These are phyloP conservation scores for Intellagama lesueurii DNA, from an alignment of 2,797 vertebrate species.

Conservation along the genomic window DNA sequence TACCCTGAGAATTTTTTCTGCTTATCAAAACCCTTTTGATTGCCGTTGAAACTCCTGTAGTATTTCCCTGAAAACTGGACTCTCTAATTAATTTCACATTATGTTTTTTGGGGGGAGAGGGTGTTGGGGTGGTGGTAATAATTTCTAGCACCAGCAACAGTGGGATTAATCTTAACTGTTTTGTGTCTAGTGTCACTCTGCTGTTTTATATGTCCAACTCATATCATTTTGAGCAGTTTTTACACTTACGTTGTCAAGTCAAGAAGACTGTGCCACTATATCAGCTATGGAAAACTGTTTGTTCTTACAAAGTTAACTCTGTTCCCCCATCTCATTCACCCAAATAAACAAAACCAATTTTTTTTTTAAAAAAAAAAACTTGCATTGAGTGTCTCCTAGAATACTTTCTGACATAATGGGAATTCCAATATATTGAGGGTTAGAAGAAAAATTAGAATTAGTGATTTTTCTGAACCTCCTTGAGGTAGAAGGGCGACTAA, in stretches of 20 bases:
- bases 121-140: too few species aligned
- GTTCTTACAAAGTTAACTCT: not conserved
- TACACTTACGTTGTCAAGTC: not conserved
- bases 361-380: too few species aligned
- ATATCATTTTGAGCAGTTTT: not conserved
- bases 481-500: too few species aligned
- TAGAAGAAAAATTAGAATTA: too few species aligned
- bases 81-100: not conserved
- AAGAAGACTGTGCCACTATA: not conserved
- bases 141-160: not conserved
- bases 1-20: not conserved
- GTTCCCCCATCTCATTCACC: too few species aligned
- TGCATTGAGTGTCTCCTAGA: too few species aligned
- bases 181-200: not conserved
- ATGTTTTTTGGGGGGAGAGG: not conserved
- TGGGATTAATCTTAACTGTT: not conserved
- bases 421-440: too few species aligned
- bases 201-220: not conserved
- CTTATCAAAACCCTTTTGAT: not conserved
- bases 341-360: too few species aligned
- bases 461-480: too few species aligned
- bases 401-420: too few species aligned
- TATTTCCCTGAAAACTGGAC: not conserved
- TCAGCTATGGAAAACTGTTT: not conserved
- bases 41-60: not conserved